Base-by-base conservation (phyloP, 2,888 invertebrate species). In the Parapristionchus giblindavisi region DNA sequence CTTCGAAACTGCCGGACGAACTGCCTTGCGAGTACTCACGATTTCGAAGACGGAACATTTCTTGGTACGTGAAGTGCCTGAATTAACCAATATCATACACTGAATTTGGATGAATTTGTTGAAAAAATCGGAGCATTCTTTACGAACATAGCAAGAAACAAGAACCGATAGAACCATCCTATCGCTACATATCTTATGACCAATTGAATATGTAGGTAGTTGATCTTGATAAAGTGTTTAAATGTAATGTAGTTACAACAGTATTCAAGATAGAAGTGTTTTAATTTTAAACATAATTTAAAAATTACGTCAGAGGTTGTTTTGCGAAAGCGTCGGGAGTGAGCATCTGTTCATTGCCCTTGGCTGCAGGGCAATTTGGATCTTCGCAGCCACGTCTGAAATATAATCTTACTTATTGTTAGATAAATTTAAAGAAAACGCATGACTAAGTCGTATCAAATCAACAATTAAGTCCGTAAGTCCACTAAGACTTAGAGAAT, bases 251-350 rank as follows among this genome's bases (percentile, higher is more conserved):
- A 52, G 24, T 52, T 21, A 52, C 24, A n/a, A 5, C 21, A 52
- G 21, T 52, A n/a, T 52, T 52, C 52, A 48, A 52, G 21, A 17
- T 8, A 21, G 48, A 21, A 48, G 48, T 34, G 32, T 43, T 43
- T 43, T 17, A 43, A 14, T 43, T 14, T 14, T 43, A 43, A 43
- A 43, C 43, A 14, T 6, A 14, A 8, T 14, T 27, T n/a, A 38
- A 27, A 58, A 58, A 54, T 27, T 8, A 63, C 56, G 72, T 82
- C 2, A 86, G 72, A 6, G 86, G 86, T 63, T 86, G 85, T 43
- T 83, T 81, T n/a, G 85, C 84, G 65, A 86, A 86, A 5, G 86
- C 84, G 63, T 86, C 86, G 11, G 86, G 86, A 1, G 86, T 85
- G 60, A 86, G 77, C 79, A 86, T 81, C 58, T 81, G 82, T 34